These are phyloP conservation scores for Ambastaia sidthimunki DNA, from an alignment of 2,797 vertebrate species.

Conservation along the genomic window DNA sequence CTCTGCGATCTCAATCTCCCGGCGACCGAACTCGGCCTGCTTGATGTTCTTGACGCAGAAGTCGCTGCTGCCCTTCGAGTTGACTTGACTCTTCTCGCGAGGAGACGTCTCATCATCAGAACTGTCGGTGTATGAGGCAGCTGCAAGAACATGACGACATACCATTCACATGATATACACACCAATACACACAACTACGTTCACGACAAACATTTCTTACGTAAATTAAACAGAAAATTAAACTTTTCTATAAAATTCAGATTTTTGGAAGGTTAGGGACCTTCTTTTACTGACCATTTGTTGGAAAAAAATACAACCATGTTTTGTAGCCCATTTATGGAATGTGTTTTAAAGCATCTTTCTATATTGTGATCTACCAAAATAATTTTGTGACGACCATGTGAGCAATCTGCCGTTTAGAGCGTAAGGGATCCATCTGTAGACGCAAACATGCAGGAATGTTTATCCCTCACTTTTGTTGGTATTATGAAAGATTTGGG, in stretches of 20 bases:
- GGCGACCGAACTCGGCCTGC: conserved; percentile 95
- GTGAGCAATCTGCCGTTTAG: not conserved
- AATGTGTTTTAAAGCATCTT: not conserved
- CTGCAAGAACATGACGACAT: conserved; percentile 67
- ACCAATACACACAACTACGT: no score
- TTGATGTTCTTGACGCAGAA: conserved; percentile 99
- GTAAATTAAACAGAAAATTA: not conserved
- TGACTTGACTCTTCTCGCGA: conserved; percentile 94
- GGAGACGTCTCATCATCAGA: conserved; percentile 97
- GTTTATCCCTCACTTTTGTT: conserved; percentile 45
- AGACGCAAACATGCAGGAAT: conserved; percentile 37
- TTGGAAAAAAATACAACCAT: no score
- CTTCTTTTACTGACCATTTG: not conserved
- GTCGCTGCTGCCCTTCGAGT: conserved; percentile 93
- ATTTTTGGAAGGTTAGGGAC: not conserved
- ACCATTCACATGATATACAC: not conserved
- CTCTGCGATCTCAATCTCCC: conserved; percentile 98
- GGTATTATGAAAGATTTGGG: conserved; percentile 30
- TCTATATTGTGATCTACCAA: not conserved
- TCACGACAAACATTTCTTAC: no score
- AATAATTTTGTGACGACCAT: not conserved
- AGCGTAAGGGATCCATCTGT: not conserved
- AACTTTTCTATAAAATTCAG: not conserved
- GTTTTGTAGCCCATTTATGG: not conserved
- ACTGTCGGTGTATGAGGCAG: conserved; percentile 98